A percentile compares a stretch with the other conserved stretches of the same genome.
phyloP scores from a whole-genome alignment of 2,113 vertebrate genomes.

The Neofelis nebulosa region DNA sequence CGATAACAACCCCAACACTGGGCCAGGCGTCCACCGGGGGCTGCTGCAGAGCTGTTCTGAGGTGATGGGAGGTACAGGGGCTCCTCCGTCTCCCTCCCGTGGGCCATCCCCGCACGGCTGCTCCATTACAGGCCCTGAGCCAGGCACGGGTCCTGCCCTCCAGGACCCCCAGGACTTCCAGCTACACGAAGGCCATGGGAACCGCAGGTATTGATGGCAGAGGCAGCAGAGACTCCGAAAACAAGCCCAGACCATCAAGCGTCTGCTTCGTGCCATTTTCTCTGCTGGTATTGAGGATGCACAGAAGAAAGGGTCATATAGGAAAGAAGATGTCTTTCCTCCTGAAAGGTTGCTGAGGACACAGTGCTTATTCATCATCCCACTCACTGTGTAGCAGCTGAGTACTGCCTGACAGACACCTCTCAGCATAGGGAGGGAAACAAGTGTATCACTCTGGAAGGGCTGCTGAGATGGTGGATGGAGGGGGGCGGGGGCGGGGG shows the following conservation, averaged over 20 bases:
- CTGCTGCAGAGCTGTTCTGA: not conserved
- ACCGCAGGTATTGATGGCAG: not conserved
- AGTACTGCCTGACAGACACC: no score
- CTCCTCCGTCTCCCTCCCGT: not conserved
- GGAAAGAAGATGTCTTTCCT: not conserved
- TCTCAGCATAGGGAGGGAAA: accelerated
- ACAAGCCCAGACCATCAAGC: not conserved
- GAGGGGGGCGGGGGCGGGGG: not conserved
- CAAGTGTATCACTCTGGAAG: not conserved
- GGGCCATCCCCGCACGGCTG: not conserved
- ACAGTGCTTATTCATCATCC: accelerated
- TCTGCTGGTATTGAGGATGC: not conserved
- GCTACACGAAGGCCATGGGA: no score
- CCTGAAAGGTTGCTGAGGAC: not conserved
- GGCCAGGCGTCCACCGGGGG: not conserved
- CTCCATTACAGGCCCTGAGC: not conserved
- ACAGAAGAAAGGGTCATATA: not conserved
- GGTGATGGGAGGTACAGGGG: accelerated
- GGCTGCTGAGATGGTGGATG: not conserved
- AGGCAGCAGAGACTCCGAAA: not conserved
- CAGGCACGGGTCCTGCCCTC: not conserved
- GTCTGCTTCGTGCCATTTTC: not conserved
- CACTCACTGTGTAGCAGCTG: not conserved
- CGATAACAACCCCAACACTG: accelerated
- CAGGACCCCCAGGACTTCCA: not conserved